These are phyloP conservation scores for Eumeta japonica DNA, from an alignment of 1,140 invertebrate species.

Conservation along the genomic window DNA sequence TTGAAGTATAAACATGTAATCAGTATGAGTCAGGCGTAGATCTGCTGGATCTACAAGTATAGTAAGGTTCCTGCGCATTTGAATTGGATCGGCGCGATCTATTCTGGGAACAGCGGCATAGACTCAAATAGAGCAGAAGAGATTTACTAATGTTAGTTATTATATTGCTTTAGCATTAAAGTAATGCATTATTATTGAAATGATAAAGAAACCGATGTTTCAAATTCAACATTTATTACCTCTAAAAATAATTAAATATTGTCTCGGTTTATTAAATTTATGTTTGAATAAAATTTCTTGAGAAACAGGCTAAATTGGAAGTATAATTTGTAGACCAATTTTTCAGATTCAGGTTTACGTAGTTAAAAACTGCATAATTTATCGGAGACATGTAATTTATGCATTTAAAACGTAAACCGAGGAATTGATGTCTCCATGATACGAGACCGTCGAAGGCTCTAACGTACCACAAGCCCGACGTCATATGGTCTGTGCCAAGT, in stretches of 20 bases:
- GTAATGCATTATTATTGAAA: not conserved
- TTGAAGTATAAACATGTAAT: too few species aligned
- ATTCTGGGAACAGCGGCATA: conserved; percentile 43
- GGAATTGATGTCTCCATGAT: too few species aligned
- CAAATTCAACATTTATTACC: too few species aligned
- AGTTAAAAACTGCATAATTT: too few species aligned
- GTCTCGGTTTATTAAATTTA: too few species aligned
- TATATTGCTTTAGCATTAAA: not conserved
- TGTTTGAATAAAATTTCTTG: too few species aligned
- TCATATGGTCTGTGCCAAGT: conserved; percentile 14
- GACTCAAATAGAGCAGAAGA: conserved; percentile 1
- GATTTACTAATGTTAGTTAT: not conserved
- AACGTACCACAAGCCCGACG: not conserved
- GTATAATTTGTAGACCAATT: not conserved
- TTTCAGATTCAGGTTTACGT: not conserved
- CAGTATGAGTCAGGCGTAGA: too few species aligned
- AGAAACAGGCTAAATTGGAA: too few species aligned
- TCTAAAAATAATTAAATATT: too few species aligned
- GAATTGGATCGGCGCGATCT: conserved; percentile 43
- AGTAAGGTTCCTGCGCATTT: conserved; percentile 36
- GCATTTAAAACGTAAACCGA: too few species aligned
- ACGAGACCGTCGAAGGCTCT: too few species aligned
- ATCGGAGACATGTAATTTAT: too few species aligned
- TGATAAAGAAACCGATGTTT: not conserved
- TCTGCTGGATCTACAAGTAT: conserved; percentile 36